phyloP scores from a whole-genome alignment of 2,113 vertebrate genomes.

The Agelaius phoeniceus region DNA sequence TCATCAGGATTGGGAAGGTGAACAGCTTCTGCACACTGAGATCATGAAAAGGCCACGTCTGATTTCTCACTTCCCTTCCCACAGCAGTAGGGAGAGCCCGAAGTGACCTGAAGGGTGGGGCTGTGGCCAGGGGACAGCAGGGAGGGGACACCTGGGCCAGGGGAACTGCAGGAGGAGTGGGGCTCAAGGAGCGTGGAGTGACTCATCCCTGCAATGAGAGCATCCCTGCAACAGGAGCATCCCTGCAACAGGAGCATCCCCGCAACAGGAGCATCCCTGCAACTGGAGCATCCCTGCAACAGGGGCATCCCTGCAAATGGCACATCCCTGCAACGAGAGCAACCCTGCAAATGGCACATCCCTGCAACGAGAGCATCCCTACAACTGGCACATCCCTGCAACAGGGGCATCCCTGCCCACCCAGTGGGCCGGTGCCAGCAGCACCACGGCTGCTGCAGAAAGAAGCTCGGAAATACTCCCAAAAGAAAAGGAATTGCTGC shows the following conservation, averaged over 20 bases:
- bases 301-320: neutral
- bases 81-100: fast-evolving
- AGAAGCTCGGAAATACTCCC: neutral
- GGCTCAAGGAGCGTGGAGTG: neutral
- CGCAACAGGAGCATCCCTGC: fast-evolving
- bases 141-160: neutral
- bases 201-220: neutral
- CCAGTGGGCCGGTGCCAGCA: neutral
- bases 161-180: fast-evolving
- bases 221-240: too few relatives aligned
- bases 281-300: neutral
- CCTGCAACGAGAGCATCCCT: neutral
- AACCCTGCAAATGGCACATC: neutral
- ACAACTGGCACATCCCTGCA: neutral
- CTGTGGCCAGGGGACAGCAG: neutral
- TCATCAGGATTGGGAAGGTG: neutral
- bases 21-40: fast-evolving
- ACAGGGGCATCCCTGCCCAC: neutral
- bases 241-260: neutral
- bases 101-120: neutral
- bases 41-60: fast-evolving
- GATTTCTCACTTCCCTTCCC: neutral
- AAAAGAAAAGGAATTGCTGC: neutral
- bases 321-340: neutral
- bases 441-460: neutral